Base-by-base conservation (phyloP, 35 echinoderm and acorn worm genomes). In the Ophioderma brevispina region DNA sequence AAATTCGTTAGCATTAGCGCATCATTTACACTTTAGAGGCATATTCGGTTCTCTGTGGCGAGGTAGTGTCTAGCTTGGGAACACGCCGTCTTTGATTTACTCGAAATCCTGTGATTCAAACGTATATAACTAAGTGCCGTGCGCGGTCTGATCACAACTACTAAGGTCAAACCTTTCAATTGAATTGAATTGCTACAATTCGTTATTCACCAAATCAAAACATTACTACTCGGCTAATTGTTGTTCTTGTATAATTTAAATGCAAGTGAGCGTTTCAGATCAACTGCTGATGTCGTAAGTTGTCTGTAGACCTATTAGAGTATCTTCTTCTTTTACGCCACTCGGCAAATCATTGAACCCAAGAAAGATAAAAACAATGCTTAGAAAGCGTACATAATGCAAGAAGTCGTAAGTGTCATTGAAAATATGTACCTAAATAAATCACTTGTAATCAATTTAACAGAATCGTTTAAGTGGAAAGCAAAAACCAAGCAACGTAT, bases 241-340 rank as follows among this genome's bases (percentile, higher is more conserved):
- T 70, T 70, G 59, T 25, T 70, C 15, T 70, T 70, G 59, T 70
- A 70, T 70, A 70, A 70, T 15, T 70, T 70, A 25, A 13, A 70
- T 70, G 59, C 59, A 70, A 70, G 59, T 70, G 59, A 70, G 59
- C 59, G 59, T 70, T 70, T 6, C 59, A 25, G 59, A 70, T 70
- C 59, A 70, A 70, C 10, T 25, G 59, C 10, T 30, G 59, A 70
- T 70, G n/a, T 25, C 10, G 28, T 25, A 25, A 8, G 23, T 52
- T 6, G 59, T 70, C 59, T 70, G 4, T 70, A 4, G 10, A 1
- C 10, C 59, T 70, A 70, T 70, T 70, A 70, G 23, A 70, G 28
- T 18, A 30, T 3, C 59, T 15, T 70, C 59, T 70, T 30, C n/a
- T n/a, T 70, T 13, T 13, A 70, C 59, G 59, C 59, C n/a, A 70